A percentile compares a stretch with the other conserved stretches of the same genome.
Evolutionary conservation across 92 coral and sea anemone genomes (phyloP).

Genomic region (Phenganax stokvisi): DNA sequence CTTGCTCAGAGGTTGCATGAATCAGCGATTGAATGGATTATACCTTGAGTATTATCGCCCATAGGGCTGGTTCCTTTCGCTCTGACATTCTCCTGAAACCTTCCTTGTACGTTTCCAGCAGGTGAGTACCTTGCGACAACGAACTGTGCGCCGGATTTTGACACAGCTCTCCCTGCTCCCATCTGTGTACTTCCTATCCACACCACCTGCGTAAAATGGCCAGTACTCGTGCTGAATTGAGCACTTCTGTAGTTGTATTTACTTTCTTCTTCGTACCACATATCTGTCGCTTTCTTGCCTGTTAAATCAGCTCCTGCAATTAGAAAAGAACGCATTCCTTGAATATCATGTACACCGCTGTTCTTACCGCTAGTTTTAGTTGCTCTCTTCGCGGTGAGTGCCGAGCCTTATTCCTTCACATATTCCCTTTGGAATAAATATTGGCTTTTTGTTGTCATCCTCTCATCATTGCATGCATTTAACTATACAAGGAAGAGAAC

Average conservation of each 20-base stretch:
- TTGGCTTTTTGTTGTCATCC: neutral
- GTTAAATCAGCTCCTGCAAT: constrained; percentile 73
- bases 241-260: constrained; percentile 72
- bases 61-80: constrained; percentile 52
- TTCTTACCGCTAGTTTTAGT: too few relatives aligned
- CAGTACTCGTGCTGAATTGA: constrained; percentile 75
- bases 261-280: constrained; percentile 97
- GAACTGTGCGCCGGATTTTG: constrained; percentile 85
- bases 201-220: constrained; percentile 93
- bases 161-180: constrained; percentile 91
- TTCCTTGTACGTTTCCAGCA: constrained; percentile 89
- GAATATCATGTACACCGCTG: neutral
- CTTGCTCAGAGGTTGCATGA: neutral
- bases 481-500: constrained; percentile 28
- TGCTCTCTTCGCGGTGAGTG: too few relatives aligned
- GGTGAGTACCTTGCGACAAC: constrained; percentile 93
- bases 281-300: constrained; percentile 81
- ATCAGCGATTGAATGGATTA: neutral
- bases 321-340: neutral
- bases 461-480: neutral
- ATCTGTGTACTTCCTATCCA: constrained; percentile 83
- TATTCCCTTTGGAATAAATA: too few relatives aligned
- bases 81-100: constrained; percentile 86
- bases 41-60: constrained; percentile 46
- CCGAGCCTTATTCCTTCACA: too few relatives aligned